These are phyloP conservation scores for Choristoneura fumiferana DNA, from an alignment of 1,140 invertebrate genomes.

Conservation along the genomic window DNA sequence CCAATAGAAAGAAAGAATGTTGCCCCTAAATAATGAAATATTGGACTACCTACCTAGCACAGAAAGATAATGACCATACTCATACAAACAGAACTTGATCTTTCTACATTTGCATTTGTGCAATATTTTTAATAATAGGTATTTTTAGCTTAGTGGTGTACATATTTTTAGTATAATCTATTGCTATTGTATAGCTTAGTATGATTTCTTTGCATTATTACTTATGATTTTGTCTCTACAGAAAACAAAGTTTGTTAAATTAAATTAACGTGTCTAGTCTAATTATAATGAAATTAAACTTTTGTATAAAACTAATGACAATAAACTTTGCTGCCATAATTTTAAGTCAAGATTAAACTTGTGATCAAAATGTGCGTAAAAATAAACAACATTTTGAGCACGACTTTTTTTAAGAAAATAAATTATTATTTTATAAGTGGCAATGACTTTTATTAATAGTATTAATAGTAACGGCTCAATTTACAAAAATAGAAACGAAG, in stretches of 20 bases:
- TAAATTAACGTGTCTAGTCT: constrained; percentile 24
- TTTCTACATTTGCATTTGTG: constrained; percentile 15
- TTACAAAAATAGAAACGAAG: constrained; percentile 15
- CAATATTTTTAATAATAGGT: not conserved
- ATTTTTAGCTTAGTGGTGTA: no score
- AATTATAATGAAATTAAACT: constrained; percentile 1
- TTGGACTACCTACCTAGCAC: not conserved
- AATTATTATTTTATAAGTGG: constrained; percentile 18
- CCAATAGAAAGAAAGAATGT: constrained; percentile 77
- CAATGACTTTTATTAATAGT: constrained; percentile 9
- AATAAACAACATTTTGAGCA: constrained; percentile 63
- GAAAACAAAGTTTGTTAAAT: not conserved
- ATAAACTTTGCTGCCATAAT: constrained; percentile 52
- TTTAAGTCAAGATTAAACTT: constrained; percentile 43
- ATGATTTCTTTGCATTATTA: not conserved
- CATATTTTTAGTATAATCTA: no score
- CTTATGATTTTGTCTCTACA: not conserved
- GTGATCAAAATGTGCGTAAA: constrained; percentile 64
- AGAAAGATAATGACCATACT: not conserved
- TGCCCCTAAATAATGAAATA: constrained; percentile 33
- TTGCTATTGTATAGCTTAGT: no score
- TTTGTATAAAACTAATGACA: constrained; percentile 23
- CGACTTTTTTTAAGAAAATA: constrained; percentile 42
- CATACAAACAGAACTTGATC: not conserved
- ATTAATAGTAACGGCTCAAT: no score